Evolutionary conservation across 1,140 invertebrate genomes (phyloP).

Genomic region (Sesamia nonagrioides): DNA sequence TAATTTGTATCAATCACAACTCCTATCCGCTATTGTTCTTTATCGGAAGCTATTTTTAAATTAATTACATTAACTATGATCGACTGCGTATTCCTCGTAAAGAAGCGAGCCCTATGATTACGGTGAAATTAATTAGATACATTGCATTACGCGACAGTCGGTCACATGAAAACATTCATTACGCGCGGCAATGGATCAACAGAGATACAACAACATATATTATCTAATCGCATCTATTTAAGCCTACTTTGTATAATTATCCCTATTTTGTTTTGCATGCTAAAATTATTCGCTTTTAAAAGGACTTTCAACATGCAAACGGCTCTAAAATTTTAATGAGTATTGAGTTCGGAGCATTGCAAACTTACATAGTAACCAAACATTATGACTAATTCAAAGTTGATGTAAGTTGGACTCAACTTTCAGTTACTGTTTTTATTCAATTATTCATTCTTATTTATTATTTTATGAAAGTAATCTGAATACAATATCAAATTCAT

Average conservation of each 20-base stretch:
- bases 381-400: conserved; percentile 32
- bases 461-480: not conserved
- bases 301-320: conserved; percentile 37
- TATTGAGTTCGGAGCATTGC: conserved; percentile 17
- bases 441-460: not conserved
- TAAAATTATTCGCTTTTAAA: conserved; percentile 38
- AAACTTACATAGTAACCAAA: conserved; percentile 16
- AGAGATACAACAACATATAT: conserved; percentile 43
- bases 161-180: conserved; percentile 47
- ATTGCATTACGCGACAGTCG: conserved; percentile 35
- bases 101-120: conserved; percentile 17
- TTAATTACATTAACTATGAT: conserved; percentile 15
- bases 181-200: conserved; percentile 42
- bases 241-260: conserved; percentile 46
- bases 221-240: conserved; percentile 47
- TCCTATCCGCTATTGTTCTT: conserved; percentile 5
- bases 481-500: not conserved
- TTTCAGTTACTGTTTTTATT: not conserved
- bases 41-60: conserved; percentile 3
- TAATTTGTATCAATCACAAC: conserved; percentile 17
- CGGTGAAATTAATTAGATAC: conserved; percentile 42
- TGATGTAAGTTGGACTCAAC: conserved; percentile 18
- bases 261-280: conserved; percentile 38
- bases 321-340: conserved; percentile 34
- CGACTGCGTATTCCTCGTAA: conserved; percentile 6